phyloP scores from a whole-genome alignment of 1,140 invertebrate genomes.

The Drosophila nigrodunni region DNA sequence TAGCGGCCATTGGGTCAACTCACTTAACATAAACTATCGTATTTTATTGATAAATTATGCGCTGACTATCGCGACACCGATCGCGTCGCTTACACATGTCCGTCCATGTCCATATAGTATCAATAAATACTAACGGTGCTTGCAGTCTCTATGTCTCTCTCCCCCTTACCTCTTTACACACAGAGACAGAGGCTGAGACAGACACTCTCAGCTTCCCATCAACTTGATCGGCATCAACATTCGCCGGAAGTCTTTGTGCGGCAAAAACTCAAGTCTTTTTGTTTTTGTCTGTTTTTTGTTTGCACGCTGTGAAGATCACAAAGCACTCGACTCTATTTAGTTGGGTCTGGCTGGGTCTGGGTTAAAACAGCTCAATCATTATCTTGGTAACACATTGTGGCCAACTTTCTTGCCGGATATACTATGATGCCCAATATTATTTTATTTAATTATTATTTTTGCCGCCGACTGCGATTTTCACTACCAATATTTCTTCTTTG shows the following conservation, averaged over 20 bases:
- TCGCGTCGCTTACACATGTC: slow-evolving; percentile 79
- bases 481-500: neutral
- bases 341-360: slow-evolving; percentile 19
- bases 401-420: slow-evolving; percentile 49
- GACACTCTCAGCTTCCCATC: slow-evolving; percentile 28
- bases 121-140: slow-evolving; percentile 78
- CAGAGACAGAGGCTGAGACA: neutral
- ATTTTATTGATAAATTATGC: slow-evolving; percentile 80
- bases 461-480: slow-evolving; percentile 16
- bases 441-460: slow-evolving; percentile 43
- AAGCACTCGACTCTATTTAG: slow-evolving; percentile 25
- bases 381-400: slow-evolving; percentile 43
- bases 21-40: slow-evolving; percentile 56
- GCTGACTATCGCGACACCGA: slow-evolving; percentile 57
- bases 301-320: slow-evolving; percentile 13
- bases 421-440: slow-evolving; percentile 35
- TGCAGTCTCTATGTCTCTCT: slow-evolving; percentile 6
- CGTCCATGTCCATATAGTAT: slow-evolving; percentile 57
- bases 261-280: slow-evolving; percentile 47
- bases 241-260: slow-evolving; percentile 78
- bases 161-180: neutral
- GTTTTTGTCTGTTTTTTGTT: slow-evolving; percentile 32
- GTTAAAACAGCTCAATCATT: slow-evolving; percentile 30
- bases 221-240: slow-evolving; percentile 20
- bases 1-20: slow-evolving; percentile 65